Conservation (phyloP, 2,113 vertebrate genomes). For the Mystacornis crossleyi region DNA sequence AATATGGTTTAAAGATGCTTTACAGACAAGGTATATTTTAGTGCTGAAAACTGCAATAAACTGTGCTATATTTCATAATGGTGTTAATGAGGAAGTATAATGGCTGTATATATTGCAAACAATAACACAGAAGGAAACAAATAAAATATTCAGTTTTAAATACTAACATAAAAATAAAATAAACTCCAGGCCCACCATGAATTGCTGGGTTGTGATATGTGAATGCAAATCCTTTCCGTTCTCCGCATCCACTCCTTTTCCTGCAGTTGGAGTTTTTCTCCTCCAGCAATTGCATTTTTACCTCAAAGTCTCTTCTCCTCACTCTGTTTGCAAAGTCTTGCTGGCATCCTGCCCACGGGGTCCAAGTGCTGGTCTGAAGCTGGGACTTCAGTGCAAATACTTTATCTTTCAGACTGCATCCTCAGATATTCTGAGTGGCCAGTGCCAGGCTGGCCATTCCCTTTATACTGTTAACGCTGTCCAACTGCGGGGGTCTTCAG, state of each 20-base stretch:
- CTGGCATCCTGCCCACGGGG: slow-evolving; percentile 2
- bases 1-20: slow-evolving; percentile 35
- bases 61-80: slow-evolving; percentile 61
- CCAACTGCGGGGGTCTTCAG: not conserved
- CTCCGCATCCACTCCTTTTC: not conserved
- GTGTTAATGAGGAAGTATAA: slow-evolving; percentile 55
- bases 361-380: slow-evolving; percentile 63
- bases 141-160: slow-evolving; percentile 67
- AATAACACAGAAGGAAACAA: slow-evolving; percentile 58
- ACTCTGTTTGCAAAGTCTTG: not conserved
- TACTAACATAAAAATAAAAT: slow-evolving; percentile 73
- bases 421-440: slow-evolving; percentile 44
- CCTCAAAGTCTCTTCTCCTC: slow-evolving; percentile 46
- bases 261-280: slow-evolving; percentile 26
- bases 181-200: slow-evolving; percentile 65
- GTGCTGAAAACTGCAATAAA: slow-evolving; percentile 54
- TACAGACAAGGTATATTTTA: slow-evolving; percentile 58
- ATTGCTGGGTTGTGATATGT: slow-evolving; percentile 38
- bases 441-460: slow-evolving; percentile 24
- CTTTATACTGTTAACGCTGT: not conserved
- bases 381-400: slow-evolving; percentile 67
- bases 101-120: slow-evolving; percentile 41
- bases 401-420: slow-evolving; percentile 48
- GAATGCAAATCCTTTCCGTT: slow-evolving; percentile 16
- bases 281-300: slow-evolving; percentile 24